phyloP scores from a whole-genome alignment of 2,113 vertebrate species.

The Ia io region DNA sequence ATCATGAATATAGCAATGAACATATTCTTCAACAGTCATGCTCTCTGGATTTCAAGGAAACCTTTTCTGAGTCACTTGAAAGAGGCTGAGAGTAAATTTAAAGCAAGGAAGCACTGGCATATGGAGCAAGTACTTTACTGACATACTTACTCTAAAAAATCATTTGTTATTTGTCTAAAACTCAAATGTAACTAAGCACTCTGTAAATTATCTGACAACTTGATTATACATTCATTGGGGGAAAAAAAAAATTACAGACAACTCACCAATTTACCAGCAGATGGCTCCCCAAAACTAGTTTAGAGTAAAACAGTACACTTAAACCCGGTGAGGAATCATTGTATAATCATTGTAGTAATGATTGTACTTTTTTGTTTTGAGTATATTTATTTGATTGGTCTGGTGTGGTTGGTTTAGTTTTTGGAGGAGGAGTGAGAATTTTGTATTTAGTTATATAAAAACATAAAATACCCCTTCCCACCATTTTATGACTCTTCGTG shows the following conservation, averaged over 20 bases:
- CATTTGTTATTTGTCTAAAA: background rate
- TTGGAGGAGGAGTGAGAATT: background rate
- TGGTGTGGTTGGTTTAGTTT: background rate
- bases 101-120: background rate
- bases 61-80: conserved; percentile 11
- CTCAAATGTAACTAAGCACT: background rate
- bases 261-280: conserved; percentile 65
- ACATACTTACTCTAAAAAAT: background rate
- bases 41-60: background rate
- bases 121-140: background rate
- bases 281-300: conserved; percentile 73
- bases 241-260: background rate
- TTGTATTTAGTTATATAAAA: conserved; percentile 15
- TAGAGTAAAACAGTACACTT: background rate
- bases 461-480: background rate
- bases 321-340: background rate
- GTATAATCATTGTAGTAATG: background rate
- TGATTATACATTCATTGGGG: background rate
- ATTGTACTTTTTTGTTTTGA: background rate
- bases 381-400: background rate
- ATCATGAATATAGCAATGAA: background rate
- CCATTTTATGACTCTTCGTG: background rate
- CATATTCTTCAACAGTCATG: background rate
- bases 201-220: background rate
- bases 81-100: background rate